Conservation (phyloP, 2,797 vertebrate species). For the Cyclopterus lumpus region DNA sequence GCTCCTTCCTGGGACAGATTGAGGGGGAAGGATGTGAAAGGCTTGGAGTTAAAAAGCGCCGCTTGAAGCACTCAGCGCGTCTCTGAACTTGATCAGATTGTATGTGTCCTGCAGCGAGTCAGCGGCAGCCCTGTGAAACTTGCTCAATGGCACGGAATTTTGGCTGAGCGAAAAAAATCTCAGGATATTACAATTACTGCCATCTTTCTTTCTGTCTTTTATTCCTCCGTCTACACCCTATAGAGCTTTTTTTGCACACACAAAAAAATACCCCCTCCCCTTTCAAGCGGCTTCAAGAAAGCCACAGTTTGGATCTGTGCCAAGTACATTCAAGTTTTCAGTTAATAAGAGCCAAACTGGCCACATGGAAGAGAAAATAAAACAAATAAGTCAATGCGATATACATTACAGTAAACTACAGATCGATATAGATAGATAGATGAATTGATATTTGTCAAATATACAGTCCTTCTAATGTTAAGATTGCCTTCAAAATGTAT, state of each 20-base stretch:
- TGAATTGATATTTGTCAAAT: constrained; percentile 10
- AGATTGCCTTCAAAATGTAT: background rate
- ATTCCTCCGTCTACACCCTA: constrained; percentile 84
- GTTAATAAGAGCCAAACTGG: constrained; percentile 65
- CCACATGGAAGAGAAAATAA: constrained; percentile 40
- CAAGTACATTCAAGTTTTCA: constrained; percentile 75
- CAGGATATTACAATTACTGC: constrained; percentile 89
- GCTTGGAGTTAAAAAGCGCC: constrained; percentile 91
- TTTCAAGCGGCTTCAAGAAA: constrained; percentile 75
- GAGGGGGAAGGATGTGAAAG: constrained; percentile 88
- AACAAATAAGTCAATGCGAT: constrained; percentile 17
- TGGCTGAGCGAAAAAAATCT: constrained; percentile 81
- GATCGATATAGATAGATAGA: constrained; percentile 38
- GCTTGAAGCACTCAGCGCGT: constrained; percentile 92
- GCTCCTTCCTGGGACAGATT: constrained; percentile 87
- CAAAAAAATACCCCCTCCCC: constrained; percentile 57
- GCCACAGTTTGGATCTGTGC: constrained; percentile 71
- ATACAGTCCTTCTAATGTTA: background rate
- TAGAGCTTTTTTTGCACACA: constrained; percentile 82
- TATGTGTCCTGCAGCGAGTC: constrained; percentile 94
- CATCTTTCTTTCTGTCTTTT: constrained; percentile 88
- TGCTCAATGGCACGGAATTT: constrained; percentile 87
- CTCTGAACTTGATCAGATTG: constrained; percentile 99
- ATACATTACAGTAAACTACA: constrained; percentile 22
- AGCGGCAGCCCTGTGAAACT: constrained; percentile 87